These are phyloP conservation scores for Carollia perspicillata DNA, from an alignment of 2,113 vertebrate genomes.

Conservation along the genomic window DNA sequence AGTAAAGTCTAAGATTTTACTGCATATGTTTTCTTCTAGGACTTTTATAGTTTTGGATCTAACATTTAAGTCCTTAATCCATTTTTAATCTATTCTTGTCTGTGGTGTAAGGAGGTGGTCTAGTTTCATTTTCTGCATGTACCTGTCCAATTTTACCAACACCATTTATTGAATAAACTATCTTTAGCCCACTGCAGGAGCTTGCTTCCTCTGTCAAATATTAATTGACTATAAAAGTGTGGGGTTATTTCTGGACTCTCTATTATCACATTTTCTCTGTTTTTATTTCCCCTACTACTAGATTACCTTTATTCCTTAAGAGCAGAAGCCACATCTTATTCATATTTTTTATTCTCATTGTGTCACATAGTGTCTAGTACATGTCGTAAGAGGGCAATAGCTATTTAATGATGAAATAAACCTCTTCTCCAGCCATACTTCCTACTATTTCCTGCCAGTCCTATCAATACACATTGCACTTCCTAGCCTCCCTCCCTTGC, in stretches of 20 bases:
- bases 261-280: not conserved
- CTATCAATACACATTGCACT: not conserved
- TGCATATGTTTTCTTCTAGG: too few relatives aligned
- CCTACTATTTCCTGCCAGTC: not conserved
- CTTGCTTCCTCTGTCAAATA: too few relatives aligned
- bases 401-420: conserved; percentile 13
- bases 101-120: too few relatives aligned
- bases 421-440: not conserved
- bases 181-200: not conserved
- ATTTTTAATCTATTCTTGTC: too few relatives aligned
- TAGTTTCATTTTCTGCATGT: not conserved
- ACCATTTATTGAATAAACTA: not conserved
- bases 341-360: conserved; percentile 3
- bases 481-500: not conserved
- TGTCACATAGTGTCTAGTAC: not conserved
- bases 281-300: not conserved
- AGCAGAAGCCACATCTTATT: not conserved
- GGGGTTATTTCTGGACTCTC: too few relatives aligned
- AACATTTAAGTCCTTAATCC: too few relatives aligned
- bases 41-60: too few relatives aligned
- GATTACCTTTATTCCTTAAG: not conserved
- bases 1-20: too few relatives aligned
- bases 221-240: too few relatives aligned
- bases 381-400: not conserved
- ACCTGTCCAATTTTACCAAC: not conserved